Base-by-base conservation (phyloP, 2,797 vertebrate species). In the Acipenser oxyrinchus region DNA sequence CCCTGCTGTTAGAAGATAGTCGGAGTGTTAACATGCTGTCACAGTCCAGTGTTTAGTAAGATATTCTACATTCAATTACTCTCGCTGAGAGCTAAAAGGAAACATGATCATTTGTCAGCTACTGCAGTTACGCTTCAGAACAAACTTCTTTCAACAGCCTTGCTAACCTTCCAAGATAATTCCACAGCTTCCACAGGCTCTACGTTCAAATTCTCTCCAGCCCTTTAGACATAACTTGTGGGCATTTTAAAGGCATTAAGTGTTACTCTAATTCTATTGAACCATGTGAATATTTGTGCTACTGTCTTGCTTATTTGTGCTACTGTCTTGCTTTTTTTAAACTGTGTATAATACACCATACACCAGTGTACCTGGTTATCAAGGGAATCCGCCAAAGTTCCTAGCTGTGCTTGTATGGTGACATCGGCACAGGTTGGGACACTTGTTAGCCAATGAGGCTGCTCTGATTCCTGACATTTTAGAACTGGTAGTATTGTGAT, bases 1-100 rank as follows among this genome's bases (percentile, higher is more conserved):
- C 83, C 83, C 86, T 88, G 87, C 88, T 83, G 84, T 90, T 90
- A 91, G 83, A 81, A 90, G 88, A 85, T 76, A 86, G 82, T 81
- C 70, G 37, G 81, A 82, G 79, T 87, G 81, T 83, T 87, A 87
- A 86, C 82, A 86, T 79, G 79, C 81, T 87, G 86, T 87, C 84
- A 86, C 80, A 82, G 81, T 78, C 80, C 74, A 74, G 79, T 67
- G 48, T 89, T 86, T 86, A 88, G 83, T 83, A 83, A 86, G 80
- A 84, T 84, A 81, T 82, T 88, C 84, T 78, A 81, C 80, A 84
- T 90, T 87, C 83, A 83, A 84, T 86, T 88, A 87, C 82, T 85
- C 83, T 83, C 81, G 78, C 79, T 74, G 82, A 82, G 82, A 83
- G 84, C 74, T 70, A 80, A 81, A 83, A 82, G 76, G 82, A 82